Percentiles rank a stretch among this genome's conserved stretches.
These are phyloP conservation scores for Arrhamphus sclerolepis DNA, from an alignment of 2,797 vertebrate genomes.

Conservation along the genomic window DNA sequence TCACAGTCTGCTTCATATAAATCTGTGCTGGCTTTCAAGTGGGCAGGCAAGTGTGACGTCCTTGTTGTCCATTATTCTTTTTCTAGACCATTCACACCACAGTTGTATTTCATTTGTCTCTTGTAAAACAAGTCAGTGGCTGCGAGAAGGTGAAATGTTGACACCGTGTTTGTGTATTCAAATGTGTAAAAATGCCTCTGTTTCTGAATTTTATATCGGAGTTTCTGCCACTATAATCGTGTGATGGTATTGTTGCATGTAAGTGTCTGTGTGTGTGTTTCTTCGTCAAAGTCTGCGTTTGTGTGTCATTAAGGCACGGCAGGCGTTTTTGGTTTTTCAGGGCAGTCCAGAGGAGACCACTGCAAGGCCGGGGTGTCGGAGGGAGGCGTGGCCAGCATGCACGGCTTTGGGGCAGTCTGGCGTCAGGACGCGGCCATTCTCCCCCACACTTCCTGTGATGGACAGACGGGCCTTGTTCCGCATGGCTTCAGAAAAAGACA, in stretches of 20 bases:
- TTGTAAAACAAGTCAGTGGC: constrained; percentile 65
- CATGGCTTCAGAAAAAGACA: constrained; percentile 99
- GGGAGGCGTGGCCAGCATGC: constrained; percentile 89
- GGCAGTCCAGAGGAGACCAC: constrained; percentile 98
- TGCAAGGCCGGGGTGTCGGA: constrained; percentile 95
- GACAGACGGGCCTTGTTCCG: constrained; percentile 99
- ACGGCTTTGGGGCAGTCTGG: constrained; percentile 97
- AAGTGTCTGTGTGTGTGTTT: constrained; percentile 31
- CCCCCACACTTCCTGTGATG: constrained; percentile 97
- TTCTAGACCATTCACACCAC: constrained; percentile 39
- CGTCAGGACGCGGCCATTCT: constrained; percentile 93
- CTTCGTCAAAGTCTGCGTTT: constrained; percentile 55
- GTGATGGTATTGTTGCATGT: constrained; percentile 19
- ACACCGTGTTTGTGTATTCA: constrained; percentile 49
- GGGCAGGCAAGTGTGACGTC: constrained; percentile 58
- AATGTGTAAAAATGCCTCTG: constrained; percentile 60
- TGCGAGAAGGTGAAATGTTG: constrained; percentile 65
- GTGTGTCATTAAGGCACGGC: constrained; percentile 92
- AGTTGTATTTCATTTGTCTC: constrained; percentile 51
- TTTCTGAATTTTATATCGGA: constrained; percentile 43
- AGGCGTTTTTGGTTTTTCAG: constrained; percentile 99
- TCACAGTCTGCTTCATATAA: constrained; percentile 58
- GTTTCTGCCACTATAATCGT: constrained; percentile 41
- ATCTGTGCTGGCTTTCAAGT: constrained; percentile 86
- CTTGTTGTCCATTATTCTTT: constrained; percentile 40